Base-by-base conservation (phyloP, 2,888 invertebrate species). In the Exocentrus adspersus region DNA sequence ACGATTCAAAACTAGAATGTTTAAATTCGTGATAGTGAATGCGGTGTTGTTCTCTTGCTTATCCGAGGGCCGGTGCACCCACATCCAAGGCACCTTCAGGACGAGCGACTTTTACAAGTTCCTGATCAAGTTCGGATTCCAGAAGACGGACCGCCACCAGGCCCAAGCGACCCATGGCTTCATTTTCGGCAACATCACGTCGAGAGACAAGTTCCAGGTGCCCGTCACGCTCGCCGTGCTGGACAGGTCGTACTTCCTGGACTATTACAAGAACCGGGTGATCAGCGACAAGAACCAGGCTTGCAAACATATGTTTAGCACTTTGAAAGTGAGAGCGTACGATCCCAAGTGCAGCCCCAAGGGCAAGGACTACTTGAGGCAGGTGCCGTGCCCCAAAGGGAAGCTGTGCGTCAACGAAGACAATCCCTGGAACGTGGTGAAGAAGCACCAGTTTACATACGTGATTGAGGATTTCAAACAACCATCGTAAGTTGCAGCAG, bases 161-260 rank as follows among this genome's bases (percentile, higher is more conserved):
- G 89, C 90, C 76, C 91, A 90, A 74, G 91, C 93, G 78, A 94
- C 96, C 70, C 92, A 92, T 83, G 98, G 98, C 50, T 98, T 94
- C 82, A 95, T 98, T 75, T 98, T 95, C 81, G 98, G 98, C 10
- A 98, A 98, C 82, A 89, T 98, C 48, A 95, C 97, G 20, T 88
- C 93, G 0, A 86, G 85, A 69, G 84, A 86, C 48, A 85, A 87
- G 60, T 89, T 91, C 75, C 86, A 87, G 62, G 86, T 86, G 69
- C 89, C 89, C 9, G 86, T 93, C 32, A 95, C 94, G 12, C 88
- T 97, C 71, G 94, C 95, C n/a, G 93, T 97, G 9, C 86, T 97
- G 71, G 95, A 97, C 80, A 90, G 95, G 78, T 87, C 89, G 64
- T 92, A 92, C 82, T 97, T 97, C 83, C 84, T 96, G 70, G 92